These are phyloP conservation scores for Dendropsophus ebraccatus DNA, from an alignment of 2,113 vertebrate species.

Conservation along the genomic window DNA sequence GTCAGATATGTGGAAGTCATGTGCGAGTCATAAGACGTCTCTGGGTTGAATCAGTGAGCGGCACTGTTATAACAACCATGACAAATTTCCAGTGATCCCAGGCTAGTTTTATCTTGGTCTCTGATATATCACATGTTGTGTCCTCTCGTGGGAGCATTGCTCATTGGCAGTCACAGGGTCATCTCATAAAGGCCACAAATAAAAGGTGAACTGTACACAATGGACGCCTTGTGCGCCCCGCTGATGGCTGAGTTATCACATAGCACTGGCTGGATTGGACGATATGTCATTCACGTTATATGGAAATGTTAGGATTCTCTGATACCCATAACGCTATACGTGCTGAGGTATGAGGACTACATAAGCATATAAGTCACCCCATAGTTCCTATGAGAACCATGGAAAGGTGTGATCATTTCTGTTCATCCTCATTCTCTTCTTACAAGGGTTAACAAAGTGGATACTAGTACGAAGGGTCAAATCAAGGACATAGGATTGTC, in stretches of 20 bases:
- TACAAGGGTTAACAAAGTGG: too few species aligned
- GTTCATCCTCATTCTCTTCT: too few species aligned
- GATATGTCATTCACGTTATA: not conserved
- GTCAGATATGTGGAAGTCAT: constrained; percentile 37
- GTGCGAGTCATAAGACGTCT: constrained; percentile 48
- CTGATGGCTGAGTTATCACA: not conserved
- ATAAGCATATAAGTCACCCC: too few species aligned
- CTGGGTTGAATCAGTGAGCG: not conserved
- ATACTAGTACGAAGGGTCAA: too few species aligned
- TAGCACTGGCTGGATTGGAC: not conserved
- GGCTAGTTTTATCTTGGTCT: not conserved
- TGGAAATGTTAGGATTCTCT: too few species aligned
- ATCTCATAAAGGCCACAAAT: constrained; percentile 11
- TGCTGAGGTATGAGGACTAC: too few species aligned
- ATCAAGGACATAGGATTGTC: too few species aligned
- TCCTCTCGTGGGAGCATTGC: not conserved
- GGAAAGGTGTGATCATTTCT: too few species aligned
- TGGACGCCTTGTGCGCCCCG: not conserved
- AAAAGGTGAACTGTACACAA: not conserved
- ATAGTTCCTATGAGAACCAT: too few species aligned
- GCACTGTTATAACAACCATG: constrained; percentile 13
- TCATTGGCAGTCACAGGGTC: constrained; percentile 37
- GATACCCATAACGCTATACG: too few species aligned
- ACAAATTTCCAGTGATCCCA: constrained; percentile 15
- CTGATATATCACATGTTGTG: constrained; percentile 51